Evolutionary conservation across 2,888 invertebrate species (phyloP).

Genomic region (Lottia scabra): DNA sequence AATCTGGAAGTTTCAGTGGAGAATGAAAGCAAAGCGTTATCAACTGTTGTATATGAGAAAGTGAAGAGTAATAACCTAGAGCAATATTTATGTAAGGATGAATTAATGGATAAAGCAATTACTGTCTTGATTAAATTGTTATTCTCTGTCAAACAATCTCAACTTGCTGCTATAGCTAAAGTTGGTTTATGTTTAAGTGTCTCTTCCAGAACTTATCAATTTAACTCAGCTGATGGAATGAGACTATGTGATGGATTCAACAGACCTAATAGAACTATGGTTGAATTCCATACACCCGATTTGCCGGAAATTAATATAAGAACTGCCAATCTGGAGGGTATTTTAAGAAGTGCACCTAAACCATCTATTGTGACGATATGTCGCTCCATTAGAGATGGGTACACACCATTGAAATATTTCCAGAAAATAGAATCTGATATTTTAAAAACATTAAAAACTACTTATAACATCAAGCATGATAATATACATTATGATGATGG

Average conservation of each 20-base stretch:
- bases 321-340: constrained; percentile 28
- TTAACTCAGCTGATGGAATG: constrained; percentile 29
- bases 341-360: constrained; percentile 30
- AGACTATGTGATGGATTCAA: constrained; percentile 51
- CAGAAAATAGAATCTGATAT: constrained; percentile 48
- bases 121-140: not conserved
- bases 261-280: constrained; percentile 39
- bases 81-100: not conserved
- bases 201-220: constrained; percentile 33
- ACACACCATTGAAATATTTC: constrained; percentile 52
- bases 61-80: not conserved
- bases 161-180: constrained; percentile 38
- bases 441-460: constrained; percentile 30
- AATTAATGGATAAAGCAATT: not conserved
- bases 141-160: constrained; percentile 24
- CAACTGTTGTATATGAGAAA: not conserved
- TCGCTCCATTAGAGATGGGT: constrained; percentile 59
- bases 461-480: constrained; percentile 22
- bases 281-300: constrained; percentile 40
- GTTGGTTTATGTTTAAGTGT: constrained; percentile 50
- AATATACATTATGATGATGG: constrained; percentile 44
- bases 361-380: constrained; percentile 48
- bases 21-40: not conserved
- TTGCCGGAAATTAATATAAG: constrained; percentile 35
- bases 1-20: not conserved